Base-by-base conservation (phyloP, 2,888 invertebrate genomes). In the Metacarcinus magister region DNA sequence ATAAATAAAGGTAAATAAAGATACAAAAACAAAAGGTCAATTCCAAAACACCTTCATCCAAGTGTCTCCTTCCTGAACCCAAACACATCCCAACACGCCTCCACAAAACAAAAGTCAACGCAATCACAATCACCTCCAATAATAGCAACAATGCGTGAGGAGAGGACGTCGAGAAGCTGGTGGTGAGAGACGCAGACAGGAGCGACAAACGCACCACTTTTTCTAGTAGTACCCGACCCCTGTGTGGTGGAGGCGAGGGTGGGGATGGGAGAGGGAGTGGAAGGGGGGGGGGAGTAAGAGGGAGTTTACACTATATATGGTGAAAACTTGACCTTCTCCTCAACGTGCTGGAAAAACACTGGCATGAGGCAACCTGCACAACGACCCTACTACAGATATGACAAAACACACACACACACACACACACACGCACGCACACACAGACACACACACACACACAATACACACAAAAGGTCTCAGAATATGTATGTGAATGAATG, bases 261-360 rank as follows among this genome's bases (percentile, higher is more conserved):
- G 23, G 19, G 39, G 39, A 28, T 3, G 39, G 87, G 87, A 87
- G 16, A 67, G n/a, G 67, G n/a, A 23, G 67, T 23, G 87, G 87
- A 32, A 23, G n/a, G 87, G 87, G 4, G 4, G 87, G 32, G 87
- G 87, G 2, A 87, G 87, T 13, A n/a, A 87, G 87, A 23, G 39
- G 90, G 39, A 13, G 8, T n/a, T 91, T 44, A 46, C 23, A 91
- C 48, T 91, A 48, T 91, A 91, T 48, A 91, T 44, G 32, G 87
- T 87, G 32, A 87, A 87, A 87, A 87, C 87, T 87, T 87, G 87
- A 87, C 32, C 87, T 87, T 32, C 87, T 87, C 39, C 87, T 87
- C 87, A n/a, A 39, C 19, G 87, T 10, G 87, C 39, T 39, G 39
- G 87, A 39, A 87, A 19, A 87, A 87, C 16, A 75, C 75, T 28